These are phyloP conservation scores for Temnothorax unifasciatus DNA, from an alignment of 2,888 invertebrate species.

Conservation along the genomic window DNA sequence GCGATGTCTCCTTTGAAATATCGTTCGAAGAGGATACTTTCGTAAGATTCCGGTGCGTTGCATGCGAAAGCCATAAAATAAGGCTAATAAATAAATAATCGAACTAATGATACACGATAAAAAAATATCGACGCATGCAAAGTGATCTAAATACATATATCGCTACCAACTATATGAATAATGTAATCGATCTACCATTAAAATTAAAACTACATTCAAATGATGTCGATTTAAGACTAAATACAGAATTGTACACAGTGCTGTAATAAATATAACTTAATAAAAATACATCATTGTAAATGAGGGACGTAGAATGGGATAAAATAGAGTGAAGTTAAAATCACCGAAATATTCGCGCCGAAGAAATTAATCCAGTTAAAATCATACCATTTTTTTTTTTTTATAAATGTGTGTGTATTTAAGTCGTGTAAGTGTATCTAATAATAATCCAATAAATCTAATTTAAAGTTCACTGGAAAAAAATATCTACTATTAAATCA, in stretches of 20 bases:
- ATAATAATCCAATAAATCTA: slow-evolving; percentile 73
- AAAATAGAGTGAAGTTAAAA: background rate
- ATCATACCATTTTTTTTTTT: slow-evolving; percentile 79
- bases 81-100: background rate
- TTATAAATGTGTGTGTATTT: slow-evolving; percentile 74
- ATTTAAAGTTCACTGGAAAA: slow-evolving; percentile 67
- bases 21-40: slow-evolving; percentile 18
- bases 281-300: slow-evolving; percentile 10
- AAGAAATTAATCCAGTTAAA: slow-evolving; percentile 80
- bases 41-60: slow-evolving; percentile 8
- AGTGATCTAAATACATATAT: slow-evolving; percentile 27
- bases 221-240: background rate
- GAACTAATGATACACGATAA: background rate
- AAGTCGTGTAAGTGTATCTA: slow-evolving; percentile 54
- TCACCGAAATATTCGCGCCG: slow-evolving; percentile 16
- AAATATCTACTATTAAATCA: background rate
- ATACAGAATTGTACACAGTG: slow-evolving; percentile 15
- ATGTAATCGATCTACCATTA: background rate
- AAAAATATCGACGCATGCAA: slow-evolving; percentile 36
- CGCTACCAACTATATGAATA: slow-evolving; percentile 4
- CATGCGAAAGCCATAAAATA: slow-evolving; percentile 31
- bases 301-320: background rate
- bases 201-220: slow-evolving; percentile 37
- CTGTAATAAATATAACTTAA: slow-evolving; percentile 17
- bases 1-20: background rate